Conservation (phyloP, 2,888 invertebrate species). For the Pantelozetes paolii region DNA sequence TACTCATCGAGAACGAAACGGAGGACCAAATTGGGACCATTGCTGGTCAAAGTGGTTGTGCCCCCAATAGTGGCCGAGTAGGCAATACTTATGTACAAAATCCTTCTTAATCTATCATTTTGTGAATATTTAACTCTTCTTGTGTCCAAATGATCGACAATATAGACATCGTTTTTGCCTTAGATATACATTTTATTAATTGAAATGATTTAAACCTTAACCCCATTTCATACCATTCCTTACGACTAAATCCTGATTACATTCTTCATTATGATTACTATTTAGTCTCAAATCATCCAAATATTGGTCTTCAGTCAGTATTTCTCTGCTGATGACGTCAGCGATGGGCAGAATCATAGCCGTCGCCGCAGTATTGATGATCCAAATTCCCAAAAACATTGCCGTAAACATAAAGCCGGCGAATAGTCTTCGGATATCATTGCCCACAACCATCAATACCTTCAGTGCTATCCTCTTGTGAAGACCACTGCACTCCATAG, state of each 20-base stretch:
- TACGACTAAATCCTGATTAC: not conserved
- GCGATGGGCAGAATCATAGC: conserved; percentile 45
- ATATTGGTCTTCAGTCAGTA: conserved; percentile 24
- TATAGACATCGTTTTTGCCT: not conserved
- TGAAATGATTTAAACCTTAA: no score
- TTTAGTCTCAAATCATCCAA: not conserved
- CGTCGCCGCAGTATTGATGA: conserved; percentile 44
- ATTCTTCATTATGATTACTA: not conserved
- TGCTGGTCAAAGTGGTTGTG: conserved; percentile 42
- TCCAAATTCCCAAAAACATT: conserved; percentile 42
- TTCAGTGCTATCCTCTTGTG: conserved; percentile 41
- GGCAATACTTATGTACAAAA: conserved; percentile 41
- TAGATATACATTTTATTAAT: no score
- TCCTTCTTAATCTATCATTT: conserved; percentile 15
- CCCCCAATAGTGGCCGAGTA: conserved; percentile 42
- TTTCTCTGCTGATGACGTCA: conserved; percentile 41
- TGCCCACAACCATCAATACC: conserved; percentile 31
- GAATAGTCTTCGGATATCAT: conserved; percentile 33
- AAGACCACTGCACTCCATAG: conserved; percentile 41
- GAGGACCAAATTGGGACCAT: conserved; percentile 42
- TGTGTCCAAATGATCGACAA: not conserved
- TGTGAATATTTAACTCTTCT: not conserved
- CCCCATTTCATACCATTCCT: no score
- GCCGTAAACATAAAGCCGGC: conserved; percentile 42
- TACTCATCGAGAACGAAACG: conserved; percentile 40